A percentile compares a stretch with the other conserved stretches of the same genome.
These are phyloP conservation scores for Siniperca obscura DNA, from an alignment of 2,797 vertebrate species.

Conservation along the genomic window DNA sequence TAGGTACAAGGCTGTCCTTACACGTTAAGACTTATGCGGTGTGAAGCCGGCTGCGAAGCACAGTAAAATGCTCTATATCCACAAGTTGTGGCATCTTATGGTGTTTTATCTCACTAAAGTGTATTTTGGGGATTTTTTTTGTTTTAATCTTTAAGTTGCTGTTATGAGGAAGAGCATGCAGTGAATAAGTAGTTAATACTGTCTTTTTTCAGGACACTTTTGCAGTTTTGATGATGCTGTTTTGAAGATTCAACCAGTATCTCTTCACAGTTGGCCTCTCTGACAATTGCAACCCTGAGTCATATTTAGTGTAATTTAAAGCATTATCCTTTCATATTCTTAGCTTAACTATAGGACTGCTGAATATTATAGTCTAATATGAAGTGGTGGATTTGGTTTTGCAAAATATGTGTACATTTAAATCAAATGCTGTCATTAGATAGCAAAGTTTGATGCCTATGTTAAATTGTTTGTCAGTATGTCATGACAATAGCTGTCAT, in stretches of 20 bases:
- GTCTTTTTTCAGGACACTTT: neutral
- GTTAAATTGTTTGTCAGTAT: neutral
- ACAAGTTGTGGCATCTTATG: neutral
- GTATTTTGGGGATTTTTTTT: neutral
- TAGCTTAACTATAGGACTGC: neutral
- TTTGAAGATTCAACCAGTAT: neutral
- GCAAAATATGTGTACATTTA: neutral
- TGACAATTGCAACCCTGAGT: neutral
- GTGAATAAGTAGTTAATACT: neutral
- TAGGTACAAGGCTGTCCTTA: slow-evolving; percentile 18
- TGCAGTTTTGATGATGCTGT: neutral
- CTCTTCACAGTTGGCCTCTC: neutral
- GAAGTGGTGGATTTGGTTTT: neutral
- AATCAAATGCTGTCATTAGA: neutral
- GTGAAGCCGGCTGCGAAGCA: neutral
- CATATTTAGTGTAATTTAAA: neutral
- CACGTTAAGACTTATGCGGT: neutral
- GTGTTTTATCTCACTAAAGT: neutral
- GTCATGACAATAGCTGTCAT: neutral
- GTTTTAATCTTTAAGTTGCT: neutral
- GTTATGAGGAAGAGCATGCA: neutral
- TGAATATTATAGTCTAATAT: neutral
- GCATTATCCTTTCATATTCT: neutral
- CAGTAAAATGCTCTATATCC: slow-evolving; percentile 4
- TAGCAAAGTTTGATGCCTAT: neutral